These are phyloP conservation scores for Gadopsis marmoratus DNA, from an alignment of 2,797 vertebrate species.

Conservation along the genomic window DNA sequence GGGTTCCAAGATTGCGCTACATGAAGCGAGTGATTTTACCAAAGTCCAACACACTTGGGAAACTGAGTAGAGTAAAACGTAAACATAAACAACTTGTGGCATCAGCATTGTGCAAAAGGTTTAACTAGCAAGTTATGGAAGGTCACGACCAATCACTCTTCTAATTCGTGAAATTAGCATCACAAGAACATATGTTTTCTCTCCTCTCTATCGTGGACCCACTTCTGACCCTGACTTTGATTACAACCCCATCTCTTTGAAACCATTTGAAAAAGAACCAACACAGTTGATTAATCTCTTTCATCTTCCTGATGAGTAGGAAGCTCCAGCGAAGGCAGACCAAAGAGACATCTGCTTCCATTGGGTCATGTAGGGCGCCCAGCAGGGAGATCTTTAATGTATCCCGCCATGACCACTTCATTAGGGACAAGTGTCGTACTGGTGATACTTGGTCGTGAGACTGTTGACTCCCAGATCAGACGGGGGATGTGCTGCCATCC, in stretches of 20 bases:
- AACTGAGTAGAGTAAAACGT: neutral
- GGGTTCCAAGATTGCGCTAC: no score
- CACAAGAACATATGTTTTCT: conserved; percentile 25
- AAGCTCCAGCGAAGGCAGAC: conserved; percentile 51
- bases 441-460: conserved; percentile 13
- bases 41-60: neutral
- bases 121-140: neutral
- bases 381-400: conserved; percentile 59
- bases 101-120: neutral
- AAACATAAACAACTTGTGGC: neutral
- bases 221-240: conserved; percentile 65
- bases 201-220: conserved; percentile 14
- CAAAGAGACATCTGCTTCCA: conserved; percentile 53
- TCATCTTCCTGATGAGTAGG: conserved; percentile 64
- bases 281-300: conserved; percentile 56
- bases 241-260: conserved; percentile 50
- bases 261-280: conserved; percentile 40
- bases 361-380: conserved; percentile 33
- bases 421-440: conserved; percentile 28
- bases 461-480: conserved; percentile 26
- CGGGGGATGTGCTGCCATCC: neutral
- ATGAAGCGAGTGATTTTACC: neutral
- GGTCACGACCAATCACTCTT: conserved; percentile 22
- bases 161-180: conserved; percentile 47
- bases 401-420: conserved; percentile 43